Percentiles rank a stretch among this genome's conserved stretches.
Evolutionary conservation across 1,140 invertebrate species (phyloP).

Genomic region (Heliconius hermathena): DNA sequence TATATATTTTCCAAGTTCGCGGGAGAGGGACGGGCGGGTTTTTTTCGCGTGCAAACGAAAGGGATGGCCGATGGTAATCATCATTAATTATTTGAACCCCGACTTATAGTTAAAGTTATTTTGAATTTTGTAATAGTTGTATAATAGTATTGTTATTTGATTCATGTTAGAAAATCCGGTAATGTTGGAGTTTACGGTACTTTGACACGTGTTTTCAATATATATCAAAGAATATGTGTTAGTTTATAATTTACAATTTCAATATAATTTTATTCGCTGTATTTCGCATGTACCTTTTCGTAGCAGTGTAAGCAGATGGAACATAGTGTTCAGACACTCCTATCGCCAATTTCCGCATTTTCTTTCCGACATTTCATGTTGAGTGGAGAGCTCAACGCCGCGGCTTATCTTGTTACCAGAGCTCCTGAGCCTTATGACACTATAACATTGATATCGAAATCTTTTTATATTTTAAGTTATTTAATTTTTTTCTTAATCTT

Average conservation of each 20-base stretch:
- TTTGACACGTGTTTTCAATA: not conserved
- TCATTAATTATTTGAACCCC: constrained; percentile 79
- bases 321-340: too few species aligned
- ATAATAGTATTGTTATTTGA: constrained; percentile 28
- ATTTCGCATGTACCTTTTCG: too few species aligned
- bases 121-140: constrained; percentile 45
- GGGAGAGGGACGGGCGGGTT: constrained; percentile 51
- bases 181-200: not conserved
- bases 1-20: constrained; percentile 70
- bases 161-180: not conserved
- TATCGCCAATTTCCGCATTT: too few species aligned
- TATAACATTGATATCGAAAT: too few species aligned
- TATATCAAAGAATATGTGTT: not conserved
- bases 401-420: too few species aligned
- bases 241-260: not conserved
- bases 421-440: too few species aligned
- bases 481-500: too few species aligned
- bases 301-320: too few species aligned
- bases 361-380: not conserved
- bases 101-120: constrained; percentile 64
- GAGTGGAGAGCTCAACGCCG: not conserved
- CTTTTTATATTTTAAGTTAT: too few species aligned
- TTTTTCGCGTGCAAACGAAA: constrained; percentile 41
- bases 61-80: constrained; percentile 74
- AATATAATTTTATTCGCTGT: not conserved